Percentiles rank a stretch among this genome's conserved stretches.
Conservation (phyloP, 2,113 vertebrate species). For the Sitta europaea region DNA sequence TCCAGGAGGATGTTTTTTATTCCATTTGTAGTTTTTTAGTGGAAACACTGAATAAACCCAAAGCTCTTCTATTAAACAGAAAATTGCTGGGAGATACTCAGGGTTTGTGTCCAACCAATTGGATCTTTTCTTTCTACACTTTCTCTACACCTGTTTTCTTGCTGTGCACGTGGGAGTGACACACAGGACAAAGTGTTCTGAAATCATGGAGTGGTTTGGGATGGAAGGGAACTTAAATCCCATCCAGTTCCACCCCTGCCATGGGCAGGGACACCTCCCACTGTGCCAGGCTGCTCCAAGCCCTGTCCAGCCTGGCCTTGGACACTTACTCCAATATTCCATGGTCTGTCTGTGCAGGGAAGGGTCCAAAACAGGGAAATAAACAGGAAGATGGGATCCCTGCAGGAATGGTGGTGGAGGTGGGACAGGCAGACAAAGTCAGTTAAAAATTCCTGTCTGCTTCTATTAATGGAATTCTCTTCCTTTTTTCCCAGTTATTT, state of each 20-base stretch:
- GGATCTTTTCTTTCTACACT: background rate
- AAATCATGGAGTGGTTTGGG: background rate
- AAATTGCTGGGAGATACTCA: background rate
- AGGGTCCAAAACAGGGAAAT: background rate
- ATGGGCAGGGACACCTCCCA: background rate
- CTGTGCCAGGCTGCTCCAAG: background rate
- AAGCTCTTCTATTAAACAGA: background rate
- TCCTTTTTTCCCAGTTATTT: constrained; percentile 79
- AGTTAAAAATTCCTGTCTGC: background rate
- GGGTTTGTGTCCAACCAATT: background rate
- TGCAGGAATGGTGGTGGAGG: background rate
- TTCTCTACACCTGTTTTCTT: background rate
- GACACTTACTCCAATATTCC: background rate
- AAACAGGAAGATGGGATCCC: background rate
- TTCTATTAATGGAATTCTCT: background rate
- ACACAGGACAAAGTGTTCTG: background rate
- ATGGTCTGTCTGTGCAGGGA: background rate
- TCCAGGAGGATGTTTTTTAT: background rate
- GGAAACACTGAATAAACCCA: background rate
- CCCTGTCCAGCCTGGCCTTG: background rate
- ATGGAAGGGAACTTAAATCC: background rate
- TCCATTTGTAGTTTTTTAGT: background rate
- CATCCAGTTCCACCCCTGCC: background rate
- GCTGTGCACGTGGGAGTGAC: fast-evolving
- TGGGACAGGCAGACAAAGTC: background rate